Base-by-base conservation (phyloP, 2,113 vertebrate species). In the Amazona guildingii region DNA sequence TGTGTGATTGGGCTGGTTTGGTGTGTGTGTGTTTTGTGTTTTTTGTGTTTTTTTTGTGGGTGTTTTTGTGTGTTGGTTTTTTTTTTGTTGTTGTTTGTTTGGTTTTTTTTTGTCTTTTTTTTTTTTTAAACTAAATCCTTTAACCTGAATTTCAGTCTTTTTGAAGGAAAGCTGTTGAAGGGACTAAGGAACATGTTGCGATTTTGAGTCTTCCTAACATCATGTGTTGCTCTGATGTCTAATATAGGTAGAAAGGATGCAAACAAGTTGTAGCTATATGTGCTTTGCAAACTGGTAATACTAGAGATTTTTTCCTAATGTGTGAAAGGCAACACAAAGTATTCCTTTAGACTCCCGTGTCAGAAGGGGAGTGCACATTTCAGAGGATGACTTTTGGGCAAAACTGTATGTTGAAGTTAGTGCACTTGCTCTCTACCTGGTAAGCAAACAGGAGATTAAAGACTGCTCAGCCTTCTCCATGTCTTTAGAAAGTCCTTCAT, bases 341-440 rank as follows among this genome's bases (percentile, higher is more conserved):
- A 7, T 54, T 92, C 28, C 11, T 75, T 83, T 59, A 51, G 11
- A 31, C 39, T 57, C 11, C 27, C 24, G 39, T 87, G 6, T 70
- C 46, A 17, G 39, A 74, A 77, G 18, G 23, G n/a, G 20, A 57
- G 39, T 7, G 4, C 7, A 9, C 0, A 0, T 83, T 88, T 80
- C 20, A 51, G 64, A 37, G 21, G 44, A 17, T 66, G n/a, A 15
- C 28, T 62, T 29, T 20, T 55, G 13, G 9, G 31, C 15, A 62
- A 25, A 43, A 55, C 11, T 49, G 13, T 46, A 9, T 11, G 4
- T 16, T 16, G 17, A 64, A 33, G n/a, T 51, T 84, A 12, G 49
- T 48, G 33, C 18, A 12, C 44, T 93, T 80, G 13, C 4, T 76
- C 2, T 68, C n/a, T 79, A 31, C 9, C 23, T 73, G 29, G 23